Conservation (phyloP, 1,140 invertebrate genomes). For the Mactra quadrangularis region DNA sequence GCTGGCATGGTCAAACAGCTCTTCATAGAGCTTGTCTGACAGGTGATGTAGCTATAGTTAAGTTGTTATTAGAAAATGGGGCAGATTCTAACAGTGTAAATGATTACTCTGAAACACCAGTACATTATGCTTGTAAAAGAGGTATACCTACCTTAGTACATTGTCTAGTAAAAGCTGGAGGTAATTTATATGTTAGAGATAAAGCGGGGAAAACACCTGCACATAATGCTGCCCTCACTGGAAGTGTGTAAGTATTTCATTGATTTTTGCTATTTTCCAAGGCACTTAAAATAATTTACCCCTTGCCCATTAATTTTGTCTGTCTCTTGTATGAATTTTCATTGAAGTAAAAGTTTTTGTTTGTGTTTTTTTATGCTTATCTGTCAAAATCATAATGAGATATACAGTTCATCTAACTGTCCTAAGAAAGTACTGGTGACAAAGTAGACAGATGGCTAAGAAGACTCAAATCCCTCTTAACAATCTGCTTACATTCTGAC, state of each 20-base stretch:
- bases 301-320: no score
- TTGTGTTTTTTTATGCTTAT: no score
- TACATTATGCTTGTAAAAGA: conserved; percentile 79
- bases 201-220: conserved; percentile 70
- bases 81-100: conserved; percentile 77
- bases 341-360: no score
- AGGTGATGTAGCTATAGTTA: conserved; percentile 72
- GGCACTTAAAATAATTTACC: no score
- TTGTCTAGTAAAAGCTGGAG: conserved; percentile 74
- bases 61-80: conserved; percentile 73
- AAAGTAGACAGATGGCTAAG: no score
- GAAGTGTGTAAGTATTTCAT: conserved; percentile 78
- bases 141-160: conserved; percentile 74
- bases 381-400: no score
- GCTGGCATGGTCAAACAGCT: conserved; percentile 80
- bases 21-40: conserved; percentile 79
- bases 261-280: background rate
- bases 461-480: no score
- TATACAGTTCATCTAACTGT: no score
- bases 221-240: conserved; percentile 79
- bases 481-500: no score
- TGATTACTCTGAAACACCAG: conserved; percentile 78
- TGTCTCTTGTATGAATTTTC: no score
- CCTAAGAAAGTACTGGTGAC: no score
- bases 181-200: conserved; percentile 70